These are phyloP conservation scores for Drosophila grimshawi DNA, from an alignment of 1,140 invertebrate species.

Conservation along the genomic window DNA sequence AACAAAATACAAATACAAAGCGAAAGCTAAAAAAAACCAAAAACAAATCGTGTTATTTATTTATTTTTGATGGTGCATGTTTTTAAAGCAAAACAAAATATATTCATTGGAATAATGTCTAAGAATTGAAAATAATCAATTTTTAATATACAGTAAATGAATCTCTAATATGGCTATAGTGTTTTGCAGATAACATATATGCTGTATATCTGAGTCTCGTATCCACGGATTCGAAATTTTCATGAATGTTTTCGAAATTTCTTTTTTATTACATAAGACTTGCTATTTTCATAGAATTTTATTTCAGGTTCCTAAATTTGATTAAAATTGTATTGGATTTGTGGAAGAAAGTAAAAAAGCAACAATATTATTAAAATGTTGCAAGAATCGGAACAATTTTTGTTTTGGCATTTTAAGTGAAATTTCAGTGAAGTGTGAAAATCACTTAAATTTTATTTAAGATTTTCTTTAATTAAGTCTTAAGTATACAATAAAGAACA, in stretches of 20 bases:
- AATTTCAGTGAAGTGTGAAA: background rate
- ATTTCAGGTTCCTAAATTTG: background rate
- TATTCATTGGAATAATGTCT: background rate
- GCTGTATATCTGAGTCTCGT: background rate
- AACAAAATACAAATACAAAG: slow-evolving; percentile 31
- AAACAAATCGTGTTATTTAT: slow-evolving; percentile 22
- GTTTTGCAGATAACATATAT: background rate
- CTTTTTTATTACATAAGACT: background rate
- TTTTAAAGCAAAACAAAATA: background rate
- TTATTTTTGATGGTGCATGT: slow-evolving; percentile 3
- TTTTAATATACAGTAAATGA: background rate
- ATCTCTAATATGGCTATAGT: background rate
- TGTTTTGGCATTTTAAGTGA: background rate
- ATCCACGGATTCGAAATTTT: background rate
- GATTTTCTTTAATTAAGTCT: background rate
- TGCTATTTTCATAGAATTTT: background rate
- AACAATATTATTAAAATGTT: background rate
- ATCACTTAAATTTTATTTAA: background rate
- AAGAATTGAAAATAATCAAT: slow-evolving; percentile 1
- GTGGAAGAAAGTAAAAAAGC: background rate
- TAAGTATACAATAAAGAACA: background rate
- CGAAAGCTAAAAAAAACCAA: slow-evolving; percentile 55
- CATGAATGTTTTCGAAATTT: background rate
- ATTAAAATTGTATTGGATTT: background rate
- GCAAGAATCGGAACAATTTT: background rate